These are phyloP conservation scores for Drosophila paracracens DNA, from an alignment of 2,888 invertebrate genomes.

Conservation along the genomic window DNA sequence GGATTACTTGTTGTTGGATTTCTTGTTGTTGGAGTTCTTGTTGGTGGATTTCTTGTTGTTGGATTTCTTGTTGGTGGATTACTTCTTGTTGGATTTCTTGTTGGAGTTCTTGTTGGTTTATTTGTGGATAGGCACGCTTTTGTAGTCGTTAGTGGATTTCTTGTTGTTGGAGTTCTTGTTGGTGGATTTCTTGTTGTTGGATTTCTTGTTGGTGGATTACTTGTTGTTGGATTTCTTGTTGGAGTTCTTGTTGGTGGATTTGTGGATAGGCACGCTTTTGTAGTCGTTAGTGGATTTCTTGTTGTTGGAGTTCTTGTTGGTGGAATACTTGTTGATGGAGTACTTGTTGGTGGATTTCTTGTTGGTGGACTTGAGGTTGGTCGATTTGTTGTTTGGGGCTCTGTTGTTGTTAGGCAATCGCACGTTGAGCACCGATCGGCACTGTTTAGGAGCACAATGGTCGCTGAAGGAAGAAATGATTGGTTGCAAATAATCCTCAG, in stretches of 20 bases:
- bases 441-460: slow-evolving; percentile 7
- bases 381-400: background rate
- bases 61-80: background rate
- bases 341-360: background rate
- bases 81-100: background rate
- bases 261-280: too few species aligned
- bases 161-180: background rate
- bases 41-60: background rate
- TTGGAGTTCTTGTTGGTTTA: background rate
- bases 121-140: background rate
- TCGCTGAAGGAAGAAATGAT: slow-evolving; percentile 9
- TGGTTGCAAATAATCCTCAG: background rate
- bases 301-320: background rate
- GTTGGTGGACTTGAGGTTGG: background rate
- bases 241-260: background rate
- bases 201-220: background rate
- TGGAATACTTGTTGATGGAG: background rate
- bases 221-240: background rate
- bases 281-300: too few species aligned
- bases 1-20: background rate
- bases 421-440: background rate
- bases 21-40: background rate
- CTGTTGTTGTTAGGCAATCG: background rate
- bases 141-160: background rate
- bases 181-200: too few species aligned